Conservation (phyloP, 2,797 vertebrate species). For the Podarcis siculus region DNA sequence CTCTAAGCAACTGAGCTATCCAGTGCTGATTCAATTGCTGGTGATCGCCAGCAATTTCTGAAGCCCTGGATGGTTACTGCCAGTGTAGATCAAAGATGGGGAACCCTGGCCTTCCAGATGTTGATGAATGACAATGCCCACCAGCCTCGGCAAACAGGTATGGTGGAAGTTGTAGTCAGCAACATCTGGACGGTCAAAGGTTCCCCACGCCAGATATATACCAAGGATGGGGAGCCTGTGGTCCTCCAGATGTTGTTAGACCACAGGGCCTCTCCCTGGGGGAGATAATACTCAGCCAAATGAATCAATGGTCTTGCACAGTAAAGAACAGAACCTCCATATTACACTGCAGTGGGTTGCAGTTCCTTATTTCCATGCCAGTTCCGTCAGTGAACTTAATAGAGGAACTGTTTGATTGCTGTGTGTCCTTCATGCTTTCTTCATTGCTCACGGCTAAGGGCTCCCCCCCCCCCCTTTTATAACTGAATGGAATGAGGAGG, state of each 20-base stretch:
- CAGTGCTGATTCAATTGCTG: too few relatives aligned
- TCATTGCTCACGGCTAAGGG: background rate
- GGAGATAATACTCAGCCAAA: too few relatives aligned
- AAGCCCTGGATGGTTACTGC: background rate
- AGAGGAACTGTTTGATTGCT: background rate
- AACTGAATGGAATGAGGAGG: conserved; percentile 2
- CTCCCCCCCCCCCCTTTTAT: background rate
- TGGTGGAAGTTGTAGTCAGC: background rate
- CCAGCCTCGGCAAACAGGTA: background rate
- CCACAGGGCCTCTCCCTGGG: background rate
- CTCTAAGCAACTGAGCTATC: too few relatives aligned
- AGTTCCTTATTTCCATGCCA: too few relatives aligned
- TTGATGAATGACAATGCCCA: background rate
- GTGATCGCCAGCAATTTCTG: background rate
- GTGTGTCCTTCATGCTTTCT: background rate
- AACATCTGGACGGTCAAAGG: too few relatives aligned
- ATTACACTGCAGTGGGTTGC: background rate
- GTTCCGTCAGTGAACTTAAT: background rate
- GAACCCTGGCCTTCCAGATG: background rate
- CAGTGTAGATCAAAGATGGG: too few relatives aligned
- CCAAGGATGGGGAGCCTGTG: too few relatives aligned
- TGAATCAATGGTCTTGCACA: too few relatives aligned
- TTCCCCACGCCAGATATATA: too few relatives aligned
- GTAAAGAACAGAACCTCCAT: background rate
- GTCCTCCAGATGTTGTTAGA: background rate